These are phyloP conservation scores for Clitarchus hookeri DNA, from an alignment of 2,888 invertebrate species.

Conservation along the genomic window DNA sequence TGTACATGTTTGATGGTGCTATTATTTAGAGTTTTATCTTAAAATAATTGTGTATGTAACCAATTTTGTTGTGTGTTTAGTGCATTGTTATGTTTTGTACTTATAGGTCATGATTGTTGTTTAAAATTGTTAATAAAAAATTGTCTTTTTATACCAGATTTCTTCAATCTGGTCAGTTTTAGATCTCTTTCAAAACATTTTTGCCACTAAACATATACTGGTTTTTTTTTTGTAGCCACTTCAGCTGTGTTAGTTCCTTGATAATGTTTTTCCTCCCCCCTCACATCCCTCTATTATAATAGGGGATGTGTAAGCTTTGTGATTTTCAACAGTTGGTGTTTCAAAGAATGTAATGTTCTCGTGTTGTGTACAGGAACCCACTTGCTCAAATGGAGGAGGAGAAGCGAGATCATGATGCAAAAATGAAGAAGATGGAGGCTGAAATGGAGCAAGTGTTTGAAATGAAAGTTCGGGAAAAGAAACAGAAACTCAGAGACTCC, in stretches of 20 bases:
- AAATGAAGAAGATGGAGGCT: slow-evolving; percentile 98
- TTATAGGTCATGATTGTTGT: too few species aligned
- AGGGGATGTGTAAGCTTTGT: not conserved
- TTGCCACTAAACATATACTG: too few species aligned
- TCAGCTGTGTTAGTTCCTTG: slow-evolving; percentile 26
- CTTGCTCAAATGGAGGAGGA: slow-evolving; percentile 98
- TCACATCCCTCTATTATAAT: too few species aligned
- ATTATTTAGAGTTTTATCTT: not conserved
- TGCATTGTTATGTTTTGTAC: too few species aligned
- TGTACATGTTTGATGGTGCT: slow-evolving; percentile 7
- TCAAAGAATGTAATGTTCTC: not conserved
- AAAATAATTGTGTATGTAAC: too few species aligned
- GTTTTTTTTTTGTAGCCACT: not conserved
- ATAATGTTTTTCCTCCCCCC: too few species aligned
- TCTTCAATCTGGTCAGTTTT: too few species aligned
- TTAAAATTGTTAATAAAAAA: too few species aligned
- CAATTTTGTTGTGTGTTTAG: too few species aligned
- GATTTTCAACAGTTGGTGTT: not conserved
- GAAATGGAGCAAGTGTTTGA: slow-evolving; percentile 99
- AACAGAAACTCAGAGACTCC: slow-evolving; percentile 93
- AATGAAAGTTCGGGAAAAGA: slow-evolving; percentile 96
- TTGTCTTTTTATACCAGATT: too few species aligned
- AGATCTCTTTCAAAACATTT: too few species aligned
- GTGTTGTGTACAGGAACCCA: slow-evolving; percentile 79
- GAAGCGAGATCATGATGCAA: slow-evolving; percentile 91